These are phyloP conservation scores for Epiperipatus broadwayi DNA, from an alignment of 2,888 invertebrate species.

Conservation along the genomic window DNA sequence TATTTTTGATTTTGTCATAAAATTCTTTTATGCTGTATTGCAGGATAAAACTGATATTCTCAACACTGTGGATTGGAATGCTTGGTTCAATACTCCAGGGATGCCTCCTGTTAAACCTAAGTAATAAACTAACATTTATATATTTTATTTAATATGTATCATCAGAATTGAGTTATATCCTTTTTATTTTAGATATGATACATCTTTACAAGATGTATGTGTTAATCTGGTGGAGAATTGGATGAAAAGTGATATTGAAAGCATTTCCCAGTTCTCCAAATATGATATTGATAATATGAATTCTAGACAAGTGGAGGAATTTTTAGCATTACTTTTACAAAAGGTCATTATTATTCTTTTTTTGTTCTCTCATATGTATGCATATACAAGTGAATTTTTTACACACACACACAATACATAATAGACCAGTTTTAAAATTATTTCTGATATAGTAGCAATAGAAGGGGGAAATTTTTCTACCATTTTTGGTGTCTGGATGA, in stretches of 20 bases:
- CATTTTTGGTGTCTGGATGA: too few relatives aligned
- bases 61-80: constrained; percentile 54
- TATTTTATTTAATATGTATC: neutral
- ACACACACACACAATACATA: too few relatives aligned
- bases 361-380: too few relatives aligned
- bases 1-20: too few relatives aligned
- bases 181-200: constrained; percentile 40
- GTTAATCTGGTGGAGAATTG: constrained; percentile 38
- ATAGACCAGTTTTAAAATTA: too few relatives aligned
- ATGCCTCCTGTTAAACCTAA: constrained; percentile 71
- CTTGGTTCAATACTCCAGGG: constrained; percentile 60
- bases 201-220: constrained; percentile 42
- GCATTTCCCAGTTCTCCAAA: constrained; percentile 29
- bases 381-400: too few relatives aligned
- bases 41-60: too few relatives aligned
- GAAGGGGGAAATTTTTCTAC: too few relatives aligned
- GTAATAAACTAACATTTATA: constrained; percentile 33
- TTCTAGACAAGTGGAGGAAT: constrained; percentile 45
- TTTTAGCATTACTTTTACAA: constrained; percentile 46
- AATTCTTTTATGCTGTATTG: too few relatives aligned
- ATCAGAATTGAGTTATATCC: neutral
- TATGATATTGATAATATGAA: constrained; percentile 39
- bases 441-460: too few relatives aligned
- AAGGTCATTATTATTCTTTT: constrained; percentile 21
- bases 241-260: constrained; percentile 31